phyloP scores from a whole-genome alignment of 2,888 invertebrate genomes.

The Drosophila antonietae region DNA sequence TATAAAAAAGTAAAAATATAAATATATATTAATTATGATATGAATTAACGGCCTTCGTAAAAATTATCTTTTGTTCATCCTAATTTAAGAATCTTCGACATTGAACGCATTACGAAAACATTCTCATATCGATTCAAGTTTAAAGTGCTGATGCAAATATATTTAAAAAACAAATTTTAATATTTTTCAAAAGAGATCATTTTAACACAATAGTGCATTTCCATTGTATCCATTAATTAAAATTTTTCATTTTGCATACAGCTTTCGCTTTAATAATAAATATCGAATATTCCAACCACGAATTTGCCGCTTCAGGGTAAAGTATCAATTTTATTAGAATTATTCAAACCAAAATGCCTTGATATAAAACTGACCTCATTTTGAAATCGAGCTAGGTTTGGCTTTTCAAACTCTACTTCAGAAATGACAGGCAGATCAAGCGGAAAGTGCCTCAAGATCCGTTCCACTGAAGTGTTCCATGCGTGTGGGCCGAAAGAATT shows the following conservation, averaged over 20 bases:
- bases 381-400: constrained; percentile 23
- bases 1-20: not conserved
- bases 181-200: too few species aligned
- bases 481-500: constrained; percentile 68
- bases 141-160: too few species aligned
- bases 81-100: not conserved
- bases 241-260: too few species aligned
- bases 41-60: not conserved
- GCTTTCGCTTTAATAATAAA: not conserved
- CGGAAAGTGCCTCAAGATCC: constrained; percentile 56
- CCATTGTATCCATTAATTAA: too few species aligned
- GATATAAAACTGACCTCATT: constrained; percentile 57
- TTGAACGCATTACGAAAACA: not conserved
- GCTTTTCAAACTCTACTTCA: constrained; percentile 40
- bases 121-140: not conserved
- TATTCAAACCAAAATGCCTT: not conserved
- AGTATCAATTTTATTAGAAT: not conserved
- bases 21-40: not conserved
- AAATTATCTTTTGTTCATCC: not conserved
- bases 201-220: too few species aligned
- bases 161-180: too few species aligned
- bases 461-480: constrained; percentile 66
- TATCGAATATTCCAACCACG: not conserved
- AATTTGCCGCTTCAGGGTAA: not conserved
- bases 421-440: constrained; percentile 61